Evolutionary conservation across 1,140 invertebrate species (phyloP).

Genomic region (Thaumatotibia leucotreta): DNA sequence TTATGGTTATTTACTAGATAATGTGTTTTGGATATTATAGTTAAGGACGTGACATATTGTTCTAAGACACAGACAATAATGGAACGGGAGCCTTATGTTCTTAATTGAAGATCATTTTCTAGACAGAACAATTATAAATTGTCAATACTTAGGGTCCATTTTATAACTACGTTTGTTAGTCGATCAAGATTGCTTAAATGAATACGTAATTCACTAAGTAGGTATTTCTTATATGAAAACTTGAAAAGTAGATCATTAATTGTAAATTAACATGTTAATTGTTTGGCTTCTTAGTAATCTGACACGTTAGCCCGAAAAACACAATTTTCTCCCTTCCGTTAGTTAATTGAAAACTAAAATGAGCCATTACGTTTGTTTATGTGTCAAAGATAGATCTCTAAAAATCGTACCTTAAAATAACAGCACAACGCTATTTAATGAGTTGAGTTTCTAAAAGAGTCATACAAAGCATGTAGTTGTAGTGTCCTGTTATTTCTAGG

Average conservation of each 20-base stretch:
- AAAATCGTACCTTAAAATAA: too few relatives aligned
- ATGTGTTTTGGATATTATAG: constrained; percentile 7
- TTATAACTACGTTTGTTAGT: neutral
- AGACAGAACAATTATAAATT: neutral
- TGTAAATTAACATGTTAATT: too few relatives aligned
- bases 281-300: too few relatives aligned
- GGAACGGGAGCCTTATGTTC: neutral
- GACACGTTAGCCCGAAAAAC: too few relatives aligned
- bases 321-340: too few relatives aligned
- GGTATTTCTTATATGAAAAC: neutral
- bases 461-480: neutral
- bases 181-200: neutral
- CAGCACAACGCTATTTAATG: neutral
- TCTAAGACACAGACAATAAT: neutral
- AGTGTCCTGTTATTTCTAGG: neutral
- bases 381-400: too few relatives aligned
- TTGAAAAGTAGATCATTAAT: neutral
- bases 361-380: too few relatives aligned
- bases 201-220: neutral
- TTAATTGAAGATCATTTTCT: neutral
- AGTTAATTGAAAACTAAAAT: too few relatives aligned
- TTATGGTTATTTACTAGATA: constrained; percentile 34
- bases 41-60: constrained; percentile 3
- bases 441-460: too few relatives aligned
- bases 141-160: too few relatives aligned